These are phyloP conservation scores for Hylaea fasciaria DNA, from an alignment of 2,888 invertebrate species.

Conservation along the genomic window DNA sequence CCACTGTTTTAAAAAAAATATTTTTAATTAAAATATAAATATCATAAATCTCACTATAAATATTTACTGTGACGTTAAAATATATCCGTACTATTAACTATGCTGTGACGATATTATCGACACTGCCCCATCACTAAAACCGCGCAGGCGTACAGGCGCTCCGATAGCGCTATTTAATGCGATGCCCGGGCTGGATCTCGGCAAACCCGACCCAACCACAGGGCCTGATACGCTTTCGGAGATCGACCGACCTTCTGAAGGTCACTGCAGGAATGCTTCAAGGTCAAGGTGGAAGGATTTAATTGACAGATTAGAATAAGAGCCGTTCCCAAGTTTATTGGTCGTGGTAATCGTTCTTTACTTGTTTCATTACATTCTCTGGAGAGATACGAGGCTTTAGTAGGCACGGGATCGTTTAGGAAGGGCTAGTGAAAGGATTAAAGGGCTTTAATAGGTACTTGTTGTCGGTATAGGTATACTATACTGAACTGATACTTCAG, in stretches of 20 bases:
- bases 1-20: too few relatives aligned
- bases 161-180: slow-evolving; percentile 33
- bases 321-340: slow-evolving; percentile 6
- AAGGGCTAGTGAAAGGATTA: too few relatives aligned
- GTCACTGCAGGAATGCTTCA: not conserved
- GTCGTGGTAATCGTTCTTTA: slow-evolving; percentile 4
- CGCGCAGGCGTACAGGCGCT: slow-evolving; percentile 58
- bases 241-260: too few relatives aligned
- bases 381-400: not conserved
- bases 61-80: too few relatives aligned
- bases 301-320: slow-evolving; percentile 8
- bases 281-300: slow-evolving; percentile 15
- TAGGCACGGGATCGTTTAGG: not conserved
- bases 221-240: too few relatives aligned
- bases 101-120: slow-evolving; percentile 37
- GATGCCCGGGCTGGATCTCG: slow-evolving; percentile 1
- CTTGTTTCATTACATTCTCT: slow-evolving; percentile 2
- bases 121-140: slow-evolving; percentile 47
- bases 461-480: too few relatives aligned
- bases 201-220: not conserved
- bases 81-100: too few relatives aligned
- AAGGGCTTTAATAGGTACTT: too few relatives aligned
- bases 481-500: too few relatives aligned
- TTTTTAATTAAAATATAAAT: too few relatives aligned
- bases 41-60: too few relatives aligned